phyloP scores from a whole-genome alignment of 2,113 vertebrate species.

The Notothenia rossii region DNA sequence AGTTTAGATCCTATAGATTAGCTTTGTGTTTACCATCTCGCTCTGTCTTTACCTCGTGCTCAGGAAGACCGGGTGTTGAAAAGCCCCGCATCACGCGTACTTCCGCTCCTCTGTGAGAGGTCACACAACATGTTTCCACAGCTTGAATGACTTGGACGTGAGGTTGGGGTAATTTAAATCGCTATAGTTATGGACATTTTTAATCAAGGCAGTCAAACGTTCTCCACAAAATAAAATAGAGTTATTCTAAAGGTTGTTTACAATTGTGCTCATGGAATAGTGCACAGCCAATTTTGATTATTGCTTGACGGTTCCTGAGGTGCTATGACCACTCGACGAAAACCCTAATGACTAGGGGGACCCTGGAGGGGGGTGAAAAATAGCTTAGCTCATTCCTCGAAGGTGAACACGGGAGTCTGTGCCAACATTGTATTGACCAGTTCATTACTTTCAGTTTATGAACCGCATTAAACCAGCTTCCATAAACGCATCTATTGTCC shows the following conservation, averaged over 20 bases:
- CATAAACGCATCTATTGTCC: slow-evolving; percentile 70
- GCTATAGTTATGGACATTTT: not conserved
- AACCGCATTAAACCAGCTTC: slow-evolving; percentile 72
- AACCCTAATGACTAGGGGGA: slow-evolving; percentile 67
- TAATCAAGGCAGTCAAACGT: not conserved
- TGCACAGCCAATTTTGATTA: slow-evolving; percentile 22
- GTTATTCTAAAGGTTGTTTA: slow-evolving; percentile 1
- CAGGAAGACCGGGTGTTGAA: slow-evolving; percentile 34
- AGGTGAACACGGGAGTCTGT: slow-evolving; percentile 38
- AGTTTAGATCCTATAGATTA: slow-evolving; percentile 64
- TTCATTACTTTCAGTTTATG: slow-evolving; percentile 60
- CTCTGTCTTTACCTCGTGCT: slow-evolving; percentile 16
- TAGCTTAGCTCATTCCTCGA: slow-evolving; percentile 46
- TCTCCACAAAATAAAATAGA: not conserved
- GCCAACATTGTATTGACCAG: slow-evolving; percentile 71
- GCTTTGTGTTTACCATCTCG: slow-evolving; percentile 49
- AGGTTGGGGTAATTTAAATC: slow-evolving; percentile 5
- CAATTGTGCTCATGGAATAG: not conserved
- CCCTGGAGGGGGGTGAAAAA: slow-evolving; percentile 63
- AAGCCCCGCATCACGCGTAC: slow-evolving; percentile 30
- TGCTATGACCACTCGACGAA: slow-evolving; percentile 33
- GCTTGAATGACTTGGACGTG: slow-evolving; percentile 34
- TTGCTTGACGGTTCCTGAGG: slow-evolving; percentile 19
- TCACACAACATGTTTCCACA: slow-evolving; percentile 51
- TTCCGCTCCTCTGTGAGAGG: slow-evolving; percentile 36